Evolutionary conservation across 2,888 invertebrate genomes (phyloP).

Genomic region (Synanthedon vespiformis): DNA sequence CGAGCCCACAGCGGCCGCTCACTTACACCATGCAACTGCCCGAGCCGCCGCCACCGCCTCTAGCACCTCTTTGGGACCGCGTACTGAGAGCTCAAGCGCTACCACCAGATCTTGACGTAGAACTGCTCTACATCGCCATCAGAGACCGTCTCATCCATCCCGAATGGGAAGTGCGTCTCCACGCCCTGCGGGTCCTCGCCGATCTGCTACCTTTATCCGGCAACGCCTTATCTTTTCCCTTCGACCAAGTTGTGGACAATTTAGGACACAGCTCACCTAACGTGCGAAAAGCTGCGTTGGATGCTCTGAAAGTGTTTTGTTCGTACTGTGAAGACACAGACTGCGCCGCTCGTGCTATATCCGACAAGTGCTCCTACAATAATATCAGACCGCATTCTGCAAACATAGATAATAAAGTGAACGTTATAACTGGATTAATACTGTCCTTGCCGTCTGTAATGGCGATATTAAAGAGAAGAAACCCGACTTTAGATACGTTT

Average conservation of each 20-base stretch:
- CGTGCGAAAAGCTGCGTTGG: conserved; percentile 82
- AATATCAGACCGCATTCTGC: conserved; percentile 65
- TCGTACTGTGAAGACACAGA: conserved; percentile 76
- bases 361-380: conserved; percentile 75
- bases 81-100: conserved; percentile 79
- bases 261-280: conserved; percentile 85
- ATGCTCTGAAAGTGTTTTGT: conserved; percentile 80
- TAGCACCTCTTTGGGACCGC: conserved; percentile 86
- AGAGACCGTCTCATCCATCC: conserved; percentile 80
- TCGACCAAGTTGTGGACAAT: conserved; percentile 82
- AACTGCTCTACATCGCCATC: conserved; percentile 77
- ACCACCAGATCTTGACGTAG: conserved; percentile 76
- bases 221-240: conserved; percentile 75
- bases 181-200: conserved; percentile 82
- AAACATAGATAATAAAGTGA: conserved; percentile 60
- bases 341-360: conserved; percentile 73
- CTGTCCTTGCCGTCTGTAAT: conserved; percentile 74
- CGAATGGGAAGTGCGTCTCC: conserved; percentile 87
- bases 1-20: conserved; percentile 23
- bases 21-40: conserved; percentile 54
- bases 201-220: conserved; percentile 83
- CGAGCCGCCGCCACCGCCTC: conserved; percentile 59
- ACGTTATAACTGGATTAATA: conserved; percentile 75
- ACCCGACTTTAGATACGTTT: conserved; percentile 56
- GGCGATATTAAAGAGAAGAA: conserved; percentile 63